Percentiles rank a stretch among this genome's conserved stretches.
These are phyloP conservation scores for Malurus melanocephalus DNA, from an alignment of 2,113 vertebrate genomes.

Conservation along the genomic window DNA sequence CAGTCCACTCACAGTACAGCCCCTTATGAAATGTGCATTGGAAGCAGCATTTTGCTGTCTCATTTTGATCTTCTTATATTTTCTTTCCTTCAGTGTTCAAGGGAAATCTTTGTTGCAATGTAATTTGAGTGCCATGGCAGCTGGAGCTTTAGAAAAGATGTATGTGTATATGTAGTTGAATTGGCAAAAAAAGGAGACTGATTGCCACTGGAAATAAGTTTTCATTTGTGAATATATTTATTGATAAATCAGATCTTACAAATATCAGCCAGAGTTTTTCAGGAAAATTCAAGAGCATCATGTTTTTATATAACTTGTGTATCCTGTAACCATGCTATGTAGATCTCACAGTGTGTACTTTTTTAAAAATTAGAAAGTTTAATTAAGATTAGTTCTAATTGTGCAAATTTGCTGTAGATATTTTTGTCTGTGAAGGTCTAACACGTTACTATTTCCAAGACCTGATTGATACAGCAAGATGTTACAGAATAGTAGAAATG, in stretches of 20 bases:
- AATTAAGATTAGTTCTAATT: background rate
- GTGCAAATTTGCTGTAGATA: background rate
- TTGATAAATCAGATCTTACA: background rate
- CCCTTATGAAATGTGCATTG: background rate
- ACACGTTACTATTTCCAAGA: background rate
- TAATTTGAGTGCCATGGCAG: conserved; percentile 7
- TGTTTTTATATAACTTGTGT: background rate
- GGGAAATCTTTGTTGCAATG: background rate
- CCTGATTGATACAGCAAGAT: background rate
- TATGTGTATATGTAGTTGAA: background rate
- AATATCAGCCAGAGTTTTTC: background rate
- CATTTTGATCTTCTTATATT: background rate
- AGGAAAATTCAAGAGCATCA: background rate
- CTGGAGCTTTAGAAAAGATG: background rate
- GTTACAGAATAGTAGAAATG: background rate
- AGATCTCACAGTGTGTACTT: background rate
- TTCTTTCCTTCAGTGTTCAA: conserved; percentile 1
- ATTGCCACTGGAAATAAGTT: conserved; percentile 3
- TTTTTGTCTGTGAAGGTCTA: background rate
- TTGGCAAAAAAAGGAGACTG: background rate
- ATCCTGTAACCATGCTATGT: background rate
- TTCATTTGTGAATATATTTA: background rate
- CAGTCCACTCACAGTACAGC: background rate
- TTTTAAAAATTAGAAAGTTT: background rate
- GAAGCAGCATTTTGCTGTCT: background rate